Evolutionary conservation across 2,888 invertebrate genomes (phyloP).

Genomic region (Lithophane ornitopus): DNA sequence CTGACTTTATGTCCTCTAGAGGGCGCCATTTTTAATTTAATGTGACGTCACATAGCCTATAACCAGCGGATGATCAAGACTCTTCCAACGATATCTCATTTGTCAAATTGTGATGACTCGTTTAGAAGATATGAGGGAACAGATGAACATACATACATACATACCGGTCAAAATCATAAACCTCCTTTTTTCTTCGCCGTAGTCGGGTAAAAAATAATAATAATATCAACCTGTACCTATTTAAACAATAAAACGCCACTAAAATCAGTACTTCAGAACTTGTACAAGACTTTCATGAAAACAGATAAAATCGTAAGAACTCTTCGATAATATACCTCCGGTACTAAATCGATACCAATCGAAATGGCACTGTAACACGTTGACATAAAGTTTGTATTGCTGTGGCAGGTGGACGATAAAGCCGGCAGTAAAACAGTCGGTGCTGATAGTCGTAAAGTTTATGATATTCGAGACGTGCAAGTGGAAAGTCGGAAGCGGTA

Average conservation of each 20-base stretch:
- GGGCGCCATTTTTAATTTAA: too few relatives aligned
- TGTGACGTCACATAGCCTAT: too few relatives aligned
- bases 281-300: slow-evolving; percentile 46
- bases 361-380: slow-evolving; percentile 71
- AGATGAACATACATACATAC: too few relatives aligned
- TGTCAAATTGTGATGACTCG: too few relatives aligned
- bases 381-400: slow-evolving; percentile 70
- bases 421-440: slow-evolving; percentile 68
- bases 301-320: slow-evolving; percentile 54
- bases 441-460: slow-evolving; percentile 73
- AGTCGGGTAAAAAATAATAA: too few relatives aligned
- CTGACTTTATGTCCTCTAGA: too few relatives aligned
- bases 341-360: slow-evolving; percentile 37
- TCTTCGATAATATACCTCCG: slow-evolving; percentile 20
- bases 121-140: too few relatives aligned
- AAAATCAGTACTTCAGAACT: slow-evolving; percentile 47
- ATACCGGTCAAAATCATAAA: too few relatives aligned
- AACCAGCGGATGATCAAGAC: too few relatives aligned
- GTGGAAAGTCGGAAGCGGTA: slow-evolving; percentile 20
- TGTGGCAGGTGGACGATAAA: slow-evolving; percentile 62
- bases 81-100: too few relatives aligned
- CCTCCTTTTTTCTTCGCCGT: too few relatives aligned
- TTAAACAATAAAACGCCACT: slow-evolving; percentile 51
- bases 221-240: slow-evolving; percentile 11
- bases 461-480: slow-evolving; percentile 59